phyloP scores from a whole-genome alignment of 1,140 invertebrate species.

The Chrysopa pallens region DNA sequence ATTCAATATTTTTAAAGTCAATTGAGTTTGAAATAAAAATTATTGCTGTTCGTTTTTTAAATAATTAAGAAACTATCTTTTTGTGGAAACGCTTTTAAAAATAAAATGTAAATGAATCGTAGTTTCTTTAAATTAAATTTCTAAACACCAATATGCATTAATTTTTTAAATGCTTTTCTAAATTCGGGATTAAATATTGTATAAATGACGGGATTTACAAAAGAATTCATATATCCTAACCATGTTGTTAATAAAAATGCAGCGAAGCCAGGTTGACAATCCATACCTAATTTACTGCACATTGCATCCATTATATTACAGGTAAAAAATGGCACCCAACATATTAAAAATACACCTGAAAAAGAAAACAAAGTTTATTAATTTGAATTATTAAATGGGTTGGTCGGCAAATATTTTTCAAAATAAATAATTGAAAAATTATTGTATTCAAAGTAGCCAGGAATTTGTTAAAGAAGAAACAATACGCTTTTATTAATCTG shows the following conservation, averaged over 20 bases:
- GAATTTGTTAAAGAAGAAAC: no score
- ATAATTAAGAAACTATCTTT: no score
- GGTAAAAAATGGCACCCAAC: constrained; percentile 99
- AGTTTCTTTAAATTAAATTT: no score
- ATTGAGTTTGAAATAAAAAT: no score
- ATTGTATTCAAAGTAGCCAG: no score
- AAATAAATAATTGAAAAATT: no score
- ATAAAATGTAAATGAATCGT: no score
- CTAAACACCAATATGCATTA: constrained; percentile 43
- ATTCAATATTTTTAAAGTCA: no score
- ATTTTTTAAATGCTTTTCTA: constrained; percentile 94
- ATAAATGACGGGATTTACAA: constrained; percentile 96
- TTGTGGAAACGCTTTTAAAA: no score
- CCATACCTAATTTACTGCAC: constrained; percentile 59
- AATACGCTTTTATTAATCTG: no score
- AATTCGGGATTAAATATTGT: constrained; percentile 99
- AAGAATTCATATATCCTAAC: constrained; percentile 98
- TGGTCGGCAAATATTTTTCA: not conserved
- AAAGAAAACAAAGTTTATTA: constrained; percentile 10
- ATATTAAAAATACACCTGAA: constrained; percentile 79
- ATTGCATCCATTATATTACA: constrained; percentile 95
- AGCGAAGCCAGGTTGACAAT: constrained; percentile 71
- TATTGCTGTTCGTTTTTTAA: no score
- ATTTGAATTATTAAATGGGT: not conserved
- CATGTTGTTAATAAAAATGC: constrained; percentile 92